Conservation (phyloP, 2,113 vertebrate species). For the Athene noctua region DNA sequence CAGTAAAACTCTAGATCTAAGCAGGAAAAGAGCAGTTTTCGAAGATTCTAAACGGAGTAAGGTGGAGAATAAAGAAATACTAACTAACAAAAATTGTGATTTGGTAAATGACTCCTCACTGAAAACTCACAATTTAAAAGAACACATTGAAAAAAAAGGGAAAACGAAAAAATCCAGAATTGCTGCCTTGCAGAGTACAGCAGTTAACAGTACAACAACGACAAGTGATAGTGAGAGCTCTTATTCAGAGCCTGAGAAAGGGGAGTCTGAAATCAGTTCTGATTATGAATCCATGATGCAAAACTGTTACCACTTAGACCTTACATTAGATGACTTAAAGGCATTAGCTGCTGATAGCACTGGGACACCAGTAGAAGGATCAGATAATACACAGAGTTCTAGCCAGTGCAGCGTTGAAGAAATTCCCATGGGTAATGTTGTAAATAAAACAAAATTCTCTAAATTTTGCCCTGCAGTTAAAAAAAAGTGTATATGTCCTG, state of each 20-base stretch:
- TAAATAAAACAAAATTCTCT: neutral
- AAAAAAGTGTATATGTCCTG: slow-evolving; percentile 69
- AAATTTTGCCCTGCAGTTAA: neutral
- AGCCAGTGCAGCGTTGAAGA: neutral
- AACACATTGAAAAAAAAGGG: neutral
- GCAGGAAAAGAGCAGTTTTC: neutral
- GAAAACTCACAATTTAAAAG: neutral
- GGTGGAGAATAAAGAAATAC: neutral
- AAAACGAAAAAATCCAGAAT: neutral
- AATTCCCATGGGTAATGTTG: neutral
- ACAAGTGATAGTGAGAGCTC: slow-evolving; percentile 19
- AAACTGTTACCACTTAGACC: slow-evolving; percentile 75
- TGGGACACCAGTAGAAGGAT: neutral
- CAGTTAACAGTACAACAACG: neutral
- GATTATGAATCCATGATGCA: slow-evolving; percentile 85
- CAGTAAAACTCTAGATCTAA: slow-evolving; percentile 50
- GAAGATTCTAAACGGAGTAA: neutral
- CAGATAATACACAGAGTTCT: neutral
- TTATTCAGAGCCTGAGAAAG: slow-evolving; percentile 23
- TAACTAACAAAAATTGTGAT: neutral
- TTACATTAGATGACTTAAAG: slow-evolving; percentile 84
- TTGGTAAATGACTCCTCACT: neutral
- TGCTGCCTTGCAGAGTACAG: neutral
- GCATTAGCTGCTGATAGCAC: slow-evolving; percentile 63
- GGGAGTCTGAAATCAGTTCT: slow-evolving; percentile 67